Evolutionary conservation across 2,888 invertebrate species (phyloP), one percentile per base, ranked within the genome.

Genomic region (Clostera curtula): DNA sequence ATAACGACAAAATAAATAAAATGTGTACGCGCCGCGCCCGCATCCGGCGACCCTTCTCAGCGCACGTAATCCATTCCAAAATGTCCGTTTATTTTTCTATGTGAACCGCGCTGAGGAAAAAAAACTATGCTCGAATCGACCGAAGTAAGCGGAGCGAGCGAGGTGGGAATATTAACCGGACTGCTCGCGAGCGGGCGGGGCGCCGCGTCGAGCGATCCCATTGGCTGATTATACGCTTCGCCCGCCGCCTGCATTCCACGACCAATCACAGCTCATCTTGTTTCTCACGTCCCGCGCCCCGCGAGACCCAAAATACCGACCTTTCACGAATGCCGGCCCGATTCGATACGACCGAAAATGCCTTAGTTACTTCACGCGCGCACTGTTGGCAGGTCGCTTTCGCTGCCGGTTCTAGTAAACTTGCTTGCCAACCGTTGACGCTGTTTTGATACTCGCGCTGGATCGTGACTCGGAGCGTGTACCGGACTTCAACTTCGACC

Each of bases 51-150:
- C 82, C 80, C 83, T 75, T 69, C 67, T 51, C 56, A 31, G 33
- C 43, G 56, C 57, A 61, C 68, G 67, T 72, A 70, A 75, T 76
- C 68, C 42, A 40, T 42, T 48, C 42, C 82, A 82, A 80, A 80
- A 82, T 83, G 82, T 82, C 82, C 76, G 80, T 77, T 82, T 75
- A 75, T 79, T 82, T 76, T 76, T 79, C 73, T 73, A 79, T 71
- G 58, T 79, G 73, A 71, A 64, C 49, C 57, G 50, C 50, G 52
- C 56, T 55, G 47, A 49, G 64, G 58, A 71, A 30, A 55, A 80
- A 79, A 82, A 80, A 76, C 66, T 66, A 69, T 59, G 55, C 60
- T 40, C 47, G 48, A 64, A 68, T 72, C 72, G 68, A 71, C 58
- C 73, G 65, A 50, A 49, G 50, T 43, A 53, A 57, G 51, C 50